Base-by-base conservation (phyloP, 2,797 vertebrate genomes). In the Pogonophryne albipinna region DNA sequence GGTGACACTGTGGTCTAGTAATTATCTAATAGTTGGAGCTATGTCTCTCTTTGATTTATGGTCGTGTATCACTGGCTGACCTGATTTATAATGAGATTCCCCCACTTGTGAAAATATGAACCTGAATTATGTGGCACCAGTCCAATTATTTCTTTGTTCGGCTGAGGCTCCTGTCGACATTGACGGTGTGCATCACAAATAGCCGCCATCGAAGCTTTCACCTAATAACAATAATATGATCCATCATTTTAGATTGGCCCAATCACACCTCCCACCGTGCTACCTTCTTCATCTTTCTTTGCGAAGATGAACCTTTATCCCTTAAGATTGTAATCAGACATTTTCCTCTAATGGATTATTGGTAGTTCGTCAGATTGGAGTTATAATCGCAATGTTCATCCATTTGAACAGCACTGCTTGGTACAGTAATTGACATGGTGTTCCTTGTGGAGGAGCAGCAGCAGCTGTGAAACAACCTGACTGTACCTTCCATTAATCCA, bases 21-120 rank as follows among this genome's bases (percentile, higher is more conserved):
- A 98, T 97, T 97, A 97, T 95, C 96, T 97, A 98, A 98, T 97
- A 97, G 96, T 97, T 97, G 93, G 93, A 95, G 95, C 95, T 95
- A 94, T 95, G 96, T 95, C 96, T 95, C 92, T 94, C 93, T 91
- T 95, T 97, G 97, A 98, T 98, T 98, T 97, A 97, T 96, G 96
- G 94, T 95, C 96, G 94, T 95, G 96, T 95, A 96, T 97, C 96
- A 94, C 95, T 95, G 94, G 92, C 95, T 96, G 97, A 97, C 96
- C 97, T 95, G 96, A 95, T 97, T 97, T 96, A 95, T 97, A 96
- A 96, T 96, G 95, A 96, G 96, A 95, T 94, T 88, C 87, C 90
- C 87, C 88, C 90, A 93, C 93, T 94, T 95, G 91, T 94, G 94
- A 94, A 95, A 94, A 94, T 93, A 92, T 91, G 90, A 94, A 93